Evolutionary conservation across 2,113 vertebrate genomes (phyloP).

Genomic region (Neomonachus schauinslandi): DNA sequence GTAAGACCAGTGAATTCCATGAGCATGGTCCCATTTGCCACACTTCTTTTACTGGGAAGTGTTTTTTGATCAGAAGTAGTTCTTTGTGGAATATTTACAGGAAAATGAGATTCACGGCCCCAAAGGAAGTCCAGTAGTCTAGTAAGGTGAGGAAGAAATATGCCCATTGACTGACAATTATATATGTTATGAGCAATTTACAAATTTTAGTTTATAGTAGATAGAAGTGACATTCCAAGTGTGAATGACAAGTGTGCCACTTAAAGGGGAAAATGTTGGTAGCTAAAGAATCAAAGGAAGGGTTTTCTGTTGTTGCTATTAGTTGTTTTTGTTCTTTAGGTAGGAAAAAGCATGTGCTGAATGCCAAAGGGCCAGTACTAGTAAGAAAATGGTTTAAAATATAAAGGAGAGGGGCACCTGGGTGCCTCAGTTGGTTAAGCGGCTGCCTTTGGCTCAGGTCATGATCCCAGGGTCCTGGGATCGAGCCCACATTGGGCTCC

Average conservation of each 20-base stretch:
- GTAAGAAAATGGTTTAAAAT: not conserved
- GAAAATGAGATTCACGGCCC: not conserved
- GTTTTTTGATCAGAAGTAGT: not conserved
- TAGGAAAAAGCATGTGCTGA: not conserved
- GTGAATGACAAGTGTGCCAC: not conserved
- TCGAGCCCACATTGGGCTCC: no score
- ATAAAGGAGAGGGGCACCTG: not conserved
- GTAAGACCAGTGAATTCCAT: not conserved
- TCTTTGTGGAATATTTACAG: not conserved
- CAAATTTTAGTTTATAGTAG: not conserved
- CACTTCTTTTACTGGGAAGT: not conserved
- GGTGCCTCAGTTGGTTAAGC: no score
- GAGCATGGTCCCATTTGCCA: not conserved
- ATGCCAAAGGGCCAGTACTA: not conserved
- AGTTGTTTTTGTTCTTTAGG: not conserved
- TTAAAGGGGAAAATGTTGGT: not conserved
- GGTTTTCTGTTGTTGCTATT: not conserved
- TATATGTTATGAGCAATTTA: not conserved
- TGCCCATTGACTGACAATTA: not conserved
- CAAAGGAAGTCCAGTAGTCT: not conserved
- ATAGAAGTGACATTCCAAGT: not conserved
- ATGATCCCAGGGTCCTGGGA: no score
- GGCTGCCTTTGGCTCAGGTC: no score
- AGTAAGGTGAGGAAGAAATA: not conserved
- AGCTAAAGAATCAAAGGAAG: not conserved